Evolutionary conservation across 2,113 vertebrate genomes (phyloP).

Genomic region (Columbina picui): DNA sequence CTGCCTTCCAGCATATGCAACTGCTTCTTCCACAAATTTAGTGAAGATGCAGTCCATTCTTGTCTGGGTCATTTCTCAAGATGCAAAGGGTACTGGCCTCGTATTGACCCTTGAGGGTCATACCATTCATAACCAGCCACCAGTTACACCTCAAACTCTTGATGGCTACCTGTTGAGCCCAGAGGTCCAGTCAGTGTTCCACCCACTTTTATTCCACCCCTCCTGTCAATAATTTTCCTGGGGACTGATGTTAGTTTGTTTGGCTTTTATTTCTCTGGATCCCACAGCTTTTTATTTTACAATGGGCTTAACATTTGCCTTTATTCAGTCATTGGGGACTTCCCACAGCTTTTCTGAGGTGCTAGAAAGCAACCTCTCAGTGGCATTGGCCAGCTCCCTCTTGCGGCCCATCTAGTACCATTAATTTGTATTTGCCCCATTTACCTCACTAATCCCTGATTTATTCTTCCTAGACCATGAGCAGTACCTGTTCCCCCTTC

Average conservation of each 20-base stretch:
- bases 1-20: not conserved
- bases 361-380: not conserved
- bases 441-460: not conserved
- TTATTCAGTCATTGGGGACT: not conserved
- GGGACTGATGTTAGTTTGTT: not conserved
- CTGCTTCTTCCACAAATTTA: not conserved
- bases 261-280: not conserved
- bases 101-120: rapidly evolving
- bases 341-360: no score
- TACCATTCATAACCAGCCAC: not conserved
- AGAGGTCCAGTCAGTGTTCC: rapidly evolving
- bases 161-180: not conserved
- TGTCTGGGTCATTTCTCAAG: not conserved
- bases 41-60: rapidly evolving
- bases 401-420: not conserved
- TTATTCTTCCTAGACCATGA: not conserved
- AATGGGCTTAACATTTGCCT: not conserved
- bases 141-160: not conserved
- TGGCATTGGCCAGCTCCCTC: not conserved
- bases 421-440: not conserved
- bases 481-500: not conserved
- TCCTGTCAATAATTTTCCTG: not conserved
- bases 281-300: not conserved
- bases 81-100: not conserved
- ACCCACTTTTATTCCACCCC: not conserved